Evolutionary conservation across 2,113 vertebrate species (phyloP).

Genomic region (Sardina pilchardus): DNA sequence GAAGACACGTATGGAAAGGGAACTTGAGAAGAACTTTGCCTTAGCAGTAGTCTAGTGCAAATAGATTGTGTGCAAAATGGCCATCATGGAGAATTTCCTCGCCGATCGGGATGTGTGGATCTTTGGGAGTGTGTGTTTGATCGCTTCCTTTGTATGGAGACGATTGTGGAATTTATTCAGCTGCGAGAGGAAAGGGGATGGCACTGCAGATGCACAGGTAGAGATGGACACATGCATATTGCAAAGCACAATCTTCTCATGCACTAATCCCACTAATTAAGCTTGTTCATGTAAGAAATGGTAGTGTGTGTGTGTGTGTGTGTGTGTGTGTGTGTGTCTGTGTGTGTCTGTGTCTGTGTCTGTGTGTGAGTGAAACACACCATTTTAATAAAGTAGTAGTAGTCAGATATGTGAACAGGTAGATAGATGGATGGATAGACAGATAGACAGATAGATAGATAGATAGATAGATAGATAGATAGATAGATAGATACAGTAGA

Average conservation of each 20-base stretch:
- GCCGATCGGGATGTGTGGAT: slow-evolving; percentile 84
- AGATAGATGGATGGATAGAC: neutral
- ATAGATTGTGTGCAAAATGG: slow-evolving; percentile 2
- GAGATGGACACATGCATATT: slow-evolving; percentile 24
- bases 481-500: neutral
- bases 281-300: neutral
- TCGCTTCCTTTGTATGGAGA: slow-evolving; percentile 82
- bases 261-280: neutral
- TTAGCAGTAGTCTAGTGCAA: neutral
- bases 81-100: slow-evolving; percentile 77
- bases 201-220: slow-evolving; percentile 29
- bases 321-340: neutral
- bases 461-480: neutral
- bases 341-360: neutral
- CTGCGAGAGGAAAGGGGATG: slow-evolving; percentile 65
- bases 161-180: slow-evolving; percentile 77
- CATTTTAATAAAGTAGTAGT: neutral
- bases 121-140: slow-evolving; percentile 80
- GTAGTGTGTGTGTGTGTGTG: neutral
- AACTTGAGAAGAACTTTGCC: neutral
- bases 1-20: neutral
- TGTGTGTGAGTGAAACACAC: slow-evolving; percentile 10
- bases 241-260: neutral
- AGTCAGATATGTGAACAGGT: neutral
- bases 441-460: neutral